Evolutionary conservation across 2,888 invertebrate genomes (phyloP), one percentile per base, ranked within the genome.

Genomic region (Orthonychiurus folsomi): DNA sequence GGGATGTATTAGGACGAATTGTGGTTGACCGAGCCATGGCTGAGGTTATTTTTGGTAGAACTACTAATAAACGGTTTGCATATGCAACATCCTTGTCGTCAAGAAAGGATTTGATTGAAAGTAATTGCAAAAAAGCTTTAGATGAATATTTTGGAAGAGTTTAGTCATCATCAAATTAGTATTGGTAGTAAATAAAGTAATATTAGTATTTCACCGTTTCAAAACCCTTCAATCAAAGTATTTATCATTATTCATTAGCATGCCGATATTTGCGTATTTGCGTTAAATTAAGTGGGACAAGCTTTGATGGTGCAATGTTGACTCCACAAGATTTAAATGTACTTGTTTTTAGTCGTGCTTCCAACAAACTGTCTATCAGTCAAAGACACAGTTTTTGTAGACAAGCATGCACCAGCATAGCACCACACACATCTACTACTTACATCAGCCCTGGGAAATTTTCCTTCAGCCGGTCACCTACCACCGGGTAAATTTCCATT

Each of bases 21-120:
- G 25, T 61, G 9, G 61, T 55, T 25, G 61, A 61, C 20, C 2
- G 61, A 23, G 61, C 61, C 18, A 23, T 53, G 1, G 61, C 61
- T 18, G 25, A 48, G 21, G n/a, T 55, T 2, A 55, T 61, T n/a
- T 28, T 61, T 48, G 56, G 56, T 2, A 28, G 18, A 26, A 56
- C 26, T 47, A 12, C 21, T 5, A 3, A 3, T 37, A 15, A 37
- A 37, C 5, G 37, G 15, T 9, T 15, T 37, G 9, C 5, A 15
- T 37, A 9, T 5, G 5, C 37, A 37, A 37, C 5, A 9, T 15
- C 15, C 5, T 37, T 37, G 15, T 37, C 37, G 15, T 37, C 37
- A 37, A 37, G 37, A 15, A 37, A 37, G 15, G 37, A 37, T 37
- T 37, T 37, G 37, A 37, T 37, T 37, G 9, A 37, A 37, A 37